Conservation (phyloP, 2,888 invertebrate species). For the Conops quadrifasciatus region DNA sequence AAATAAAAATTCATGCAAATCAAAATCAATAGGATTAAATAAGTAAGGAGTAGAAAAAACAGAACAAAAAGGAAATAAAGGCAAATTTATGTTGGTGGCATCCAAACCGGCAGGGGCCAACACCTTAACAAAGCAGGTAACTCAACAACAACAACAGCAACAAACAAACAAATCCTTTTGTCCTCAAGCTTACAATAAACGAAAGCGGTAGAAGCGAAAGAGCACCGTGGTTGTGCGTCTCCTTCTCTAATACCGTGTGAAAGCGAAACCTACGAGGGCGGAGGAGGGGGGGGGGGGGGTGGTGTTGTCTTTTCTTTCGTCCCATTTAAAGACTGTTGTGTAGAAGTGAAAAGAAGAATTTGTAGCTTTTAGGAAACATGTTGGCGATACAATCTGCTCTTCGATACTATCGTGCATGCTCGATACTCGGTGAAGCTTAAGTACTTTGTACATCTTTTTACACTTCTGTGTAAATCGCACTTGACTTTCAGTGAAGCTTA, state of each 20-base stretch:
- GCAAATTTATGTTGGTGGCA: no score
- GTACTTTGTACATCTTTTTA: not conserved
- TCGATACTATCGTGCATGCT: not conserved
- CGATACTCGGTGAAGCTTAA: not conserved
- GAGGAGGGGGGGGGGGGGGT: no score
- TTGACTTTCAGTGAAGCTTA: conserved; percentile 1
- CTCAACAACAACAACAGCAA: not conserved
- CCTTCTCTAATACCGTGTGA: no score
- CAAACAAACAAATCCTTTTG: not conserved
- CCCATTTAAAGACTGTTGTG: no score
- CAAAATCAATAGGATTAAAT: conserved; percentile 60
- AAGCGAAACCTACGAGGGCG: no score
- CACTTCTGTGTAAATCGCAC: not conserved
- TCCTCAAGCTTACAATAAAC: not conserved
- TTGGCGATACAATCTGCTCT: not conserved
- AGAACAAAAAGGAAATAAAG: not conserved
- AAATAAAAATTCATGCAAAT: conserved; percentile 50
- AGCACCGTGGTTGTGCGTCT: not conserved
- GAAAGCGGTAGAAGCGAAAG: not conserved
- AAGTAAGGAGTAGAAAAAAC: conserved; percentile 44
- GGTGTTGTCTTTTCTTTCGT: no score
- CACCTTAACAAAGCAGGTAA: not conserved
- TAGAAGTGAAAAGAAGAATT: conserved; percentile 3
- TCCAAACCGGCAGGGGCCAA: no score
- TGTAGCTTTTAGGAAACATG: not conserved